Conservation (phyloP, 2,797 vertebrate genomes). For the Enteromius radiatus region DNA sequence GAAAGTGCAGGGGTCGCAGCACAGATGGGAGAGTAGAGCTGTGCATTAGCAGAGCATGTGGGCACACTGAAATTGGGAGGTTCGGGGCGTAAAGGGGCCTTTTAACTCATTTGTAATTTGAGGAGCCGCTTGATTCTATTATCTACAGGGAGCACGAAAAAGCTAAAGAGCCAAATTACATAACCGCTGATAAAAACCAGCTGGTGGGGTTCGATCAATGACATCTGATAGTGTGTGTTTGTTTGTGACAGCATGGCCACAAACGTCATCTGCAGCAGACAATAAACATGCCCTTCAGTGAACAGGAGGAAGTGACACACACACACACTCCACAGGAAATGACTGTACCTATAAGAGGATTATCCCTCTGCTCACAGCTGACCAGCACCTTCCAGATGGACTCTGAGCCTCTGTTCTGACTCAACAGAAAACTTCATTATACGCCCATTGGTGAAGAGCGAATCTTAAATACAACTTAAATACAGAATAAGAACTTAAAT, state of each 20-base stretch:
- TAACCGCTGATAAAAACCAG: constrained; percentile 74
- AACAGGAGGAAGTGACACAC: constrained; percentile 50
- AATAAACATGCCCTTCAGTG: constrained; percentile 50
- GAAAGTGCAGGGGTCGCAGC: constrained; percentile 62
- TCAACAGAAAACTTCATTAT: constrained; percentile 18
- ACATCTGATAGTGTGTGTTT: constrained; percentile 56
- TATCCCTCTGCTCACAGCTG: constrained; percentile 72
- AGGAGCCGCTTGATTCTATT: constrained; percentile 75
- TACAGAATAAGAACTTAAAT: not conserved
- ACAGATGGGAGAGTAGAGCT: constrained; percentile 47
- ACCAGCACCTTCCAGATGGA: constrained; percentile 72
- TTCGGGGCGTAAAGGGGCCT: constrained; percentile 41
- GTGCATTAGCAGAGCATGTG: constrained; percentile 70
- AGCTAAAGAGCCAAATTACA: constrained; percentile 74
- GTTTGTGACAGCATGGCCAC: constrained; percentile 51
- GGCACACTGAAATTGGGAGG: constrained; percentile 52
- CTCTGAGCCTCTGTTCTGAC: constrained; percentile 56
- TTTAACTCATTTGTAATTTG: constrained; percentile 74
- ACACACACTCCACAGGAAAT: constrained; percentile 61
- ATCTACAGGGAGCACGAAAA: constrained; percentile 68
- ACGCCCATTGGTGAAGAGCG: too few relatives aligned
- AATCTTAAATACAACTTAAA: too few relatives aligned
- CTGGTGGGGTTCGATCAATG: constrained; percentile 77
- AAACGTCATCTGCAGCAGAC: constrained; percentile 60
- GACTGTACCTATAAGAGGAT: constrained; percentile 75